Base-by-base conservation (phyloP, 2,797 vertebrate genomes). In the Aeoliscus strigatus region DNA sequence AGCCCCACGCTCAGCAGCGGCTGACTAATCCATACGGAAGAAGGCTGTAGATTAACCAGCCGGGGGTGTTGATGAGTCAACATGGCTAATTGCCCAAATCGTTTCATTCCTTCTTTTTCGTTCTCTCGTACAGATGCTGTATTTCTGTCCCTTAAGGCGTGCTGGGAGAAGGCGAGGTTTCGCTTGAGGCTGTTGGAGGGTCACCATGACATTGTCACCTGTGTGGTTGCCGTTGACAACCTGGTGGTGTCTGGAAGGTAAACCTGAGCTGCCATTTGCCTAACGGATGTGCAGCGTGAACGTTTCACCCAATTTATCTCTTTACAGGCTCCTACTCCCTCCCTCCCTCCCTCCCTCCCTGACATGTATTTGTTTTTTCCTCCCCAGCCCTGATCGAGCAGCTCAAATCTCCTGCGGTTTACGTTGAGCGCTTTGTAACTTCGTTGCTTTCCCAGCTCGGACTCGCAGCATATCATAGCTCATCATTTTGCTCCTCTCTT, bases 181-280 rank as follows among this genome's bases (percentile, higher is more conserved):
- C 88, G 87, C 52, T 57, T 90, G 56, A 73, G 86, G 69, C 69
- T 59, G 35, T 31, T 91, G 44, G 79, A 87, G 68, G 90, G 90
- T 61, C 90, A 91, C 81, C 88, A 80, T 41, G 90, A 91, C 82
- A 86, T 91, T 9, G 66, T 91, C 66, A 90, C 90, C 50, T 88
- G 85, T 8, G 87, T 86, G 48, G 80, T 86, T 45, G 82, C 84
- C 2, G 79, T 90, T 59, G 87, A 90, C 77, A 88, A 87, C 73
- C 76, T 86, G 38, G 84, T 91, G 39, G 73, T 91, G 70, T 90
- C 90, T 54, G 90, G 89, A 63, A 91, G 90, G 90, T 90, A 82
- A 74, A 50, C 23, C 52, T 28, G 49, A 42, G 40, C 6, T 3
- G 3, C 1, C 0, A 67, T 76, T 75, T 72, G 53, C 66, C 76